Evolutionary conservation across 2,888 invertebrate genomes (phyloP).

Genomic region (Automeris io): DNA sequence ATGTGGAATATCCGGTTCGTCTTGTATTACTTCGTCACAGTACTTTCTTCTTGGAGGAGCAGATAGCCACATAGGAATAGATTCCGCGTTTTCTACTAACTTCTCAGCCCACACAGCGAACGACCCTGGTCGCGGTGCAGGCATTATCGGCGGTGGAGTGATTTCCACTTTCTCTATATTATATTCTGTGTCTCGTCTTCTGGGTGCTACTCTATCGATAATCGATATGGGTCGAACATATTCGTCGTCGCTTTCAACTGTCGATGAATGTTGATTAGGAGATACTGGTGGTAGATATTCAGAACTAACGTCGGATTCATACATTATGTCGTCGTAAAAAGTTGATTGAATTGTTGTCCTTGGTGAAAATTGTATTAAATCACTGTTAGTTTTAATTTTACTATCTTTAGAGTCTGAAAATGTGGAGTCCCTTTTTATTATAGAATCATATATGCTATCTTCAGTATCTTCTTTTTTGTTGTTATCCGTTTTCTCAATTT

Average conservation of each 20-base stretch:
- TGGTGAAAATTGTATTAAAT: constrained; percentile 61
- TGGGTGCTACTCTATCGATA: constrained; percentile 56
- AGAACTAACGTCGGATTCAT: constrained; percentile 48
- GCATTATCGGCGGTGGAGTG: constrained; percentile 66
- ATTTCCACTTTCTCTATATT: constrained; percentile 61
- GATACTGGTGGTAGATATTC: constrained; percentile 43
- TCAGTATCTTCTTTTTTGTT: constrained; percentile 20
- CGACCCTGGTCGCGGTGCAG: constrained; percentile 57
- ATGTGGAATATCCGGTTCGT: constrained; percentile 57
- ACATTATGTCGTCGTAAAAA: constrained; percentile 29
- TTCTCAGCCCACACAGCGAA: constrained; percentile 67
- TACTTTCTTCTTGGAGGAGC: constrained; percentile 64
- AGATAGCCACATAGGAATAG: constrained; percentile 69
- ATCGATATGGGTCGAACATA: constrained; percentile 54
- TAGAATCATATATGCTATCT: constrained; percentile 44
- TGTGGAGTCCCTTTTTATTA: constrained; percentile 33
- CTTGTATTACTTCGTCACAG: constrained; percentile 40
- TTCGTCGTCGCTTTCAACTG: constrained; percentile 52
- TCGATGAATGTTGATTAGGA: constrained; percentile 18
- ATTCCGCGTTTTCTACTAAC: constrained; percentile 75
- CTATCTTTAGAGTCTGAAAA: constrained; percentile 21
- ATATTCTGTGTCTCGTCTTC: constrained; percentile 40
- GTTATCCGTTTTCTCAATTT: constrained; percentile 34
- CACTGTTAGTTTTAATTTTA: constrained; percentile 34
- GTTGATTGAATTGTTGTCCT: constrained; percentile 30